phyloP scores from a whole-genome alignment of 2,113 vertebrate species.

The Illadopsis cleaveri region DNA sequence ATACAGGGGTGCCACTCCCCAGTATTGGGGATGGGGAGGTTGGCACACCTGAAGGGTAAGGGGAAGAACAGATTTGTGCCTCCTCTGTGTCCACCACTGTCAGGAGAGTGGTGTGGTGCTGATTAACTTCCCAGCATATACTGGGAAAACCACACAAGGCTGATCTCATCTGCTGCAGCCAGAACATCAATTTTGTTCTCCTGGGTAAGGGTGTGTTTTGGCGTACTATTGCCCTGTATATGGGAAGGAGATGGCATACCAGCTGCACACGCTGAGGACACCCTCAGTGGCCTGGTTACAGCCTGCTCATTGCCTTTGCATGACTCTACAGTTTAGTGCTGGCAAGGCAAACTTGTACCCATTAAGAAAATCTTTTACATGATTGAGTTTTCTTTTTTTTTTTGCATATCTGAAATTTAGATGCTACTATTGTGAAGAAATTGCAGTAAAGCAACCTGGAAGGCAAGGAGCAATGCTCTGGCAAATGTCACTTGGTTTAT shows the following conservation, averaged over 20 bases:
- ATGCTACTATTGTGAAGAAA: background rate
- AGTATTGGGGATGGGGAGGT: accelerated
- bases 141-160: background rate
- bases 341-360: background rate
- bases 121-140: background rate
- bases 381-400: background rate
- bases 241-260: background rate
- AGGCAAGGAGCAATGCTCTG: background rate
- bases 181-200: background rate
- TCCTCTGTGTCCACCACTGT: accelerated
- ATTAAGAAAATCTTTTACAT: background rate
- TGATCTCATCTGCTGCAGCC: background rate
- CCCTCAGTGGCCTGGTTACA: background rate
- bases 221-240: accelerated
- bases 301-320: accelerated
- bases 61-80: background rate
- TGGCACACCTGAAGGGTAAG: background rate
- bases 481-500: background rate
- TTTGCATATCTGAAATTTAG: background rate
- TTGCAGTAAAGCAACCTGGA: background rate
- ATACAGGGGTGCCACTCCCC: background rate
- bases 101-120: background rate
- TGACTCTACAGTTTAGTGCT: background rate
- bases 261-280: background rate
- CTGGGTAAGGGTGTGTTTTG: background rate